Base-by-base conservation (phyloP, 1,140 invertebrate genomes). In the Drosophila azteca region DNA sequence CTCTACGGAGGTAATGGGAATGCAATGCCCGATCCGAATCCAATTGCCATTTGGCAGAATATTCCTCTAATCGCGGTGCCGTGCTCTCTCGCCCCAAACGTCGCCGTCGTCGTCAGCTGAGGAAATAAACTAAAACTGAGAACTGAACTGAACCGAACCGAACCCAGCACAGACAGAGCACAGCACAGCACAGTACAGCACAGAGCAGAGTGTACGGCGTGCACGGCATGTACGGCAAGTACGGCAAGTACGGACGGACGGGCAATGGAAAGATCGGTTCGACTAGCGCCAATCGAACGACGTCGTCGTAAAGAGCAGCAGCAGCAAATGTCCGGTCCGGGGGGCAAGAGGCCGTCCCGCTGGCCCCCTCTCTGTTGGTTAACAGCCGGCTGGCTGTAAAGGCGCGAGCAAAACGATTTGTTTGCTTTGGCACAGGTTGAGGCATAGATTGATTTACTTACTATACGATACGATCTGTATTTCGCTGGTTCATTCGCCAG, bases 211-310 rank as follows among this genome's bases (percentile, higher is more conserved):
- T 35, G 31, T 35, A 35, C 31, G 31, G 31, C 7, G 29, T 35
- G 31, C 9, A 9, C 26, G 31, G 9, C 4, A 3, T 11, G 31
- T 35, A 3, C 29, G 31, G 9, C 4, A 3, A 11, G 31, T 35
- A 35, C 31, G 31, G 31, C 0, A 11, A 13, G 35, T 39, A 13
- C 24, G 35, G 11, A 13, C 24, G 35, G 11, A 39, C 35, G 11
- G 35, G 35, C 63, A 35, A 66, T 50, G 60, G 45, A 35, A 49
- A 69, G 65, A 69, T 69, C 49, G 66, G 44, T 48, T 66, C 64
- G 64, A 41, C 60, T 67, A 53, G 26, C 39, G 46, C 39, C 46
- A 66, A 67, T 66, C 62, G 64, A 67, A 46, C 50, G 66, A 43
- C 43, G 35, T 31, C 65, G 44, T 57, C 64, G 64, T 69, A 43